Conservation (phyloP, 2,888 invertebrate species). For the Acrobasis repandana region DNA sequence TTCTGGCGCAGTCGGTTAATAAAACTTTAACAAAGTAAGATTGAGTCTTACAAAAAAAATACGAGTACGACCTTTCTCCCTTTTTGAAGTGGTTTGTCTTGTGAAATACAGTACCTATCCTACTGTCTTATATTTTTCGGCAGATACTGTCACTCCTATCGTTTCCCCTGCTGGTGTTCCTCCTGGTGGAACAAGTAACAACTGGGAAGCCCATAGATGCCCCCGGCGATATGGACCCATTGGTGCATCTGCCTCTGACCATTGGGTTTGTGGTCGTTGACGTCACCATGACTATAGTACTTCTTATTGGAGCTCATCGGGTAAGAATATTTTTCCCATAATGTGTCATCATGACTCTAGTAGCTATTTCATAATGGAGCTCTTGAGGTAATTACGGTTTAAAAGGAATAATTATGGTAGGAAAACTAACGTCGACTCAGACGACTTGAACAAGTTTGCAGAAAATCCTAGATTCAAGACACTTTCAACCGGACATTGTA, state of each 20-base stretch:
- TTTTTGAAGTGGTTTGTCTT: neutral
- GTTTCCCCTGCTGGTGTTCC: slow-evolving; percentile 52
- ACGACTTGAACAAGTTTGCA: no score
- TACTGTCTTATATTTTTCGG: slow-evolving; percentile 27
- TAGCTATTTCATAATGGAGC: no score
- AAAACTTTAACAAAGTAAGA: no score
- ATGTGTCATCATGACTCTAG: no score
- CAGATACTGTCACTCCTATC: slow-evolving; percentile 57
- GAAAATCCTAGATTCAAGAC: no score
- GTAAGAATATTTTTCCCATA: slow-evolving; percentile 33
- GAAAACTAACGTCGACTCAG: no score
- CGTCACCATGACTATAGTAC: slow-evolving; percentile 48
- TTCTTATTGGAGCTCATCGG: slow-evolving; percentile 58
- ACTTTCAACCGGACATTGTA: no score
- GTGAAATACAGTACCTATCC: no score
- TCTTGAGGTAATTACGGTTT: no score
- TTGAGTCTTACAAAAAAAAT: no score
- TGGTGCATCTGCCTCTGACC: slow-evolving; percentile 50
- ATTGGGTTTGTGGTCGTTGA: slow-evolving; percentile 49
- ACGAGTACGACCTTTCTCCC: neutral
- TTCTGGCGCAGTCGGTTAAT: no score
- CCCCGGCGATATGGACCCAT: slow-evolving; percentile 34
- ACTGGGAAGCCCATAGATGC: slow-evolving; percentile 35
- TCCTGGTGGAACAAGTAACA: slow-evolving; percentile 50
- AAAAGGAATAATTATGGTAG: no score